Evolutionary conservation across 2,797 vertebrate species (phyloP).

Genomic region (Bryconaethiops microstoma): DNA sequence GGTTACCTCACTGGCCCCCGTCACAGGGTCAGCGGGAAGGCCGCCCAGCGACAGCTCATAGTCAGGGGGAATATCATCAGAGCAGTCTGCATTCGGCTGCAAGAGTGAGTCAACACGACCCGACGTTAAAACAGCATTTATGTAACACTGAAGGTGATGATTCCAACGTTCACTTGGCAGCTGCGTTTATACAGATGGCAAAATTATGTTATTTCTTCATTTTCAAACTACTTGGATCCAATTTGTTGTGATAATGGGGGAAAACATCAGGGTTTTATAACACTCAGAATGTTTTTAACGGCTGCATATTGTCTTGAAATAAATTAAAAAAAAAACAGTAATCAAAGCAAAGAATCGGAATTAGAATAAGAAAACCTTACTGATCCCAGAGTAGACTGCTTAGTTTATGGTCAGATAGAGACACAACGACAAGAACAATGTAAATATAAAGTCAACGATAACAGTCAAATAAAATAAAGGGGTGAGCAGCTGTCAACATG

Average conservation of each 20-base stretch:
- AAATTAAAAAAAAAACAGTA: neutral
- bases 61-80: slow-evolving; percentile 89
- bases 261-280: neutral
- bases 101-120: neutral
- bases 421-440: no score
- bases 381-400: no score
- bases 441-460: no score
- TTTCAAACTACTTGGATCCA: no score
- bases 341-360: neutral
- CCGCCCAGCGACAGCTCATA: slow-evolving; percentile 87
- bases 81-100: slow-evolving; percentile 90
- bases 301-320: neutral
- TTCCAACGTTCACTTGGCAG: neutral
- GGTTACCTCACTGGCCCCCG: slow-evolving; percentile 88
- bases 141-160: neutral
- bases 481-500: neutral
- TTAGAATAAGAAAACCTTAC: no score
- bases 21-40: slow-evolving; percentile 86
- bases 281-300: neutral
- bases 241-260: neutral
- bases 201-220: neutral
- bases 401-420: no score
- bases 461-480: no score
- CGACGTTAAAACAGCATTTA: neutral
- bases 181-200: neutral